A percentile compares a stretch with the other conserved stretches of the same genome.
Conservation (phyloP, 2,113 vertebrate genomes). For the Zosterops hypoxanthus region DNA sequence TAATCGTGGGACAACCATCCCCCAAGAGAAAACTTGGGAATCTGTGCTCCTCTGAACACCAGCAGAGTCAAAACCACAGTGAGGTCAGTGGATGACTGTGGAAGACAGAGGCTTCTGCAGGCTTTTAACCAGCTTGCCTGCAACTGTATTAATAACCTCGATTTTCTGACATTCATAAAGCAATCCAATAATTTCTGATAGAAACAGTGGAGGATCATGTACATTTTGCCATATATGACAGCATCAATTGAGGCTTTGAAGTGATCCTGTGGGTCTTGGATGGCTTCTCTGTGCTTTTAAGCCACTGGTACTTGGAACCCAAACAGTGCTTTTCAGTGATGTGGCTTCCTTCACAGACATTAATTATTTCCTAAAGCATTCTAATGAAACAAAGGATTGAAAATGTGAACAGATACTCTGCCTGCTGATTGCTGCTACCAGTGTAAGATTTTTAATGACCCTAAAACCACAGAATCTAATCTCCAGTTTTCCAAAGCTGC, state of each 20-base stretch:
- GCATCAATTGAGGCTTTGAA: neutral
- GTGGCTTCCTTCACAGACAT: neutral
- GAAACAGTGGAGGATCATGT: neutral
- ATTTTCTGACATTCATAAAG: constrained; percentile 15
- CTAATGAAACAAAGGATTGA: neutral
- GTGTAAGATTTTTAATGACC: neutral
- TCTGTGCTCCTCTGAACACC: constrained; percentile 19
- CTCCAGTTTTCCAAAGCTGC: neutral
- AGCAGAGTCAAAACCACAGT: constrained; percentile 62
- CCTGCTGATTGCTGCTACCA: neutral
- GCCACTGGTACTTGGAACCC: neutral
- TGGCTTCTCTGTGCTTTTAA: neutral
- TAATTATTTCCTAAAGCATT: neutral
- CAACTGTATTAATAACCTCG: constrained; percentile 11
- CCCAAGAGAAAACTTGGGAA: constrained; percentile 36
- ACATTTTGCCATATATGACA: neutral
- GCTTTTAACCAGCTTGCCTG: constrained; percentile 3
- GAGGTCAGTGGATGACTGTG: constrained; percentile 44
- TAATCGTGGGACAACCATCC: neutral
- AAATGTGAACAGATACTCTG: neutral
- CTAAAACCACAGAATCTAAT: neutral
- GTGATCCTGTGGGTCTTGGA: neutral
- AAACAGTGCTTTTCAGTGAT: neutral
- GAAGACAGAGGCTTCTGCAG: constrained; percentile 37
- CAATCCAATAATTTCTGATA: constrained; percentile 30